phyloP scores from a whole-genome alignment of 2,888 invertebrate genomes.

The Cyaniris semiargus region DNA sequence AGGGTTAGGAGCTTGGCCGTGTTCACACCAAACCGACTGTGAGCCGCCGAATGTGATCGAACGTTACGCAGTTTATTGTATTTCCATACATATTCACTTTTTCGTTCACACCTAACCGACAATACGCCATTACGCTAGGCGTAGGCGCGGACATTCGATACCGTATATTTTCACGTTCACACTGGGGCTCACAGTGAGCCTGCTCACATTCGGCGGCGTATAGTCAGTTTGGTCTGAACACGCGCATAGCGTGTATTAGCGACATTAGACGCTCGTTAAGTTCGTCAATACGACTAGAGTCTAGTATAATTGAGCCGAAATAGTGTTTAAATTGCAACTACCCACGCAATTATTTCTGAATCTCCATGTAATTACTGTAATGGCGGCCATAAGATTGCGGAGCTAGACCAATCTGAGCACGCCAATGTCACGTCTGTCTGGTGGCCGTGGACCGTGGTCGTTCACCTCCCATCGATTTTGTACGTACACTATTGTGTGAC shows the following conservation, averaged over 20 bases:
- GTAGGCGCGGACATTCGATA: too few species aligned
- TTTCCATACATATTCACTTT: too few species aligned
- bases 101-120: too few species aligned
- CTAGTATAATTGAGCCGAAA: not conserved
- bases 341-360: conserved; percentile 9
- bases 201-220: too few species aligned
- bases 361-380: conserved; percentile 17
- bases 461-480: conserved; percentile 31
- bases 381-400: conserved; percentile 6
- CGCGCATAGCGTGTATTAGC: not conserved
- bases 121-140: too few species aligned
- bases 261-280: not conserved
- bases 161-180: too few species aligned
- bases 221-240: too few species aligned
- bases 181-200: too few species aligned
- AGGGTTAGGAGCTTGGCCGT: not conserved
- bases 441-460: conserved; percentile 19
- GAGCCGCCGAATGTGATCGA: too few species aligned
- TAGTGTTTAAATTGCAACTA: not conserved
- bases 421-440: conserved; percentile 9
- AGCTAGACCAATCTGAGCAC: not conserved
- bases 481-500: conserved; percentile 11
- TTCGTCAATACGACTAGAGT: not conserved
- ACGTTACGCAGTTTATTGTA: too few species aligned
- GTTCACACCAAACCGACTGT: too few species aligned